phyloP scores from a whole-genome alignment of 2,113 vertebrate genomes.

The Calonectris borealis region DNA sequence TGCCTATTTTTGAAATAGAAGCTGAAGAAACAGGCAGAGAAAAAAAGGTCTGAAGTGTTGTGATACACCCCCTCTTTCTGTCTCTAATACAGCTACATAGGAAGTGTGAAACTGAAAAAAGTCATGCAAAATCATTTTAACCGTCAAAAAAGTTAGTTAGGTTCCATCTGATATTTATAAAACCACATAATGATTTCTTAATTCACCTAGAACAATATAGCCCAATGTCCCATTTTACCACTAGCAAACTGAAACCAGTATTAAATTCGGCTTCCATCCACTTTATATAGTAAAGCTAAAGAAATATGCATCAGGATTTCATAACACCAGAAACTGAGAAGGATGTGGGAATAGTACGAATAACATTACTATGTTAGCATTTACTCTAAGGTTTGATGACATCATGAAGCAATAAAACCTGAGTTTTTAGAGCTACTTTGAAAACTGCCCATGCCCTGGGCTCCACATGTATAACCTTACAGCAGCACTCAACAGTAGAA shows the following conservation, averaged over 20 bases:
- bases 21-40: background rate
- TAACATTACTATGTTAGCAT: background rate
- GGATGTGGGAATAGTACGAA: background rate
- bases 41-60: background rate
- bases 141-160: background rate
- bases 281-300: background rate
- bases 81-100: background rate
- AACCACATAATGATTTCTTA: background rate
- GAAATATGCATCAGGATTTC: background rate
- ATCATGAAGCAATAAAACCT: background rate
- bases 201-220: background rate
- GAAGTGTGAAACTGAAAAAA: background rate
- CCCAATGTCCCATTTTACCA: background rate
- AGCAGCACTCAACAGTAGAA: background rate
- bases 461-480: background rate
- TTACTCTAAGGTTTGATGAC: background rate
- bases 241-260: background rate
- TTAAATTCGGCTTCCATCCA: background rate
- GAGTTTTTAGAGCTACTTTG: background rate
- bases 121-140: background rate
- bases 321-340: background rate
- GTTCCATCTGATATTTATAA: background rate
- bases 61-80: background rate
- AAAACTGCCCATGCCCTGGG: background rate
- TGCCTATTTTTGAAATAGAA: background rate